Evolutionary conservation across 1,140 invertebrate genomes (phyloP), one percentile per base, ranked within the genome.

Genomic region (Drosophila sp.): DNA sequence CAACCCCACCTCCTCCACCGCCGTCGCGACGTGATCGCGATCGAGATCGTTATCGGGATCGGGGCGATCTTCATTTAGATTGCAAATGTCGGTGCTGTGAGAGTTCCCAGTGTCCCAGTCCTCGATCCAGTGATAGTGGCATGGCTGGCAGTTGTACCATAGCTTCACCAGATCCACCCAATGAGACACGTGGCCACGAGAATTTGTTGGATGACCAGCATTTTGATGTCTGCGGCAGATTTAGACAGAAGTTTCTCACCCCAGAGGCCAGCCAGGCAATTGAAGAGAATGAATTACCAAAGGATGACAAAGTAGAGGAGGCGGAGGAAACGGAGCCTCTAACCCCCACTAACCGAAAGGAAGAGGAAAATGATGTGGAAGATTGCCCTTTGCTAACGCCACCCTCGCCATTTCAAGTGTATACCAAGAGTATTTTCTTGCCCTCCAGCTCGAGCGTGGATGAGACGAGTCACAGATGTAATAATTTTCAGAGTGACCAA

Each of bases 71-170:
- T 6, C 69, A 79, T 41, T 23, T 72, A 35, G 60, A 79, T 60
- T 75, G 77, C 50, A 94, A 94, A 81, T 95, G 94, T 79, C 93
- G 93, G 72, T 95, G 94, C 83, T 95, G 94, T 68, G 93, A 94
- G 66, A 93, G 93, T 67, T 94, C 93, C 4, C 80, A 93, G 63
- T 94, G 93, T 72, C 93, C 94, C 17, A 95, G 94, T 90, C 94
- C 94, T 0, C 91, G 95, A 30, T 97, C 96, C 3, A 96, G 96
- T 4, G 96, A 97, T 58, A 92, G 90, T 1, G 96, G 96, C 23
- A 96, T 97, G 92, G 96, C 96, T 2, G 96, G 96, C 29, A 96
- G 95, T 87, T 96, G 94, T 83, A 95, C 94, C 40, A 92, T 96
- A 58, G 93, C 95, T 11, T 95, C 95, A 1, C 95, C 95, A 1